A percentile compares a stretch with the other conserved stretches of the same genome.
phyloP scores from a whole-genome alignment of 2,113 vertebrate genomes.

The Dicentrarchus labrax region DNA sequence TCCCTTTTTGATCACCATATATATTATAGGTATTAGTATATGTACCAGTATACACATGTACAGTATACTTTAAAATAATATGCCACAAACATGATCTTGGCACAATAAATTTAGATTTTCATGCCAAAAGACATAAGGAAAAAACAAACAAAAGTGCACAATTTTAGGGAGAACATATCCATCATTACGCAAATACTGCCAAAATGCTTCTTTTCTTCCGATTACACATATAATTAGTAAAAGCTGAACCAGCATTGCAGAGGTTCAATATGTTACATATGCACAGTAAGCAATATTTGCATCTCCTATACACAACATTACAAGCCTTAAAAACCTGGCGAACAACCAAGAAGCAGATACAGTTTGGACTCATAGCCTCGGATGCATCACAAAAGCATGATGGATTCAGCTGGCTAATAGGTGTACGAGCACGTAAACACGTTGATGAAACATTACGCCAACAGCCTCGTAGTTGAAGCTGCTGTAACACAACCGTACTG shows the following conservation, averaged over 20 bases:
- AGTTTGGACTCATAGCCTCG: slow-evolving; percentile 54
- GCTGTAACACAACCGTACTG: slow-evolving; percentile 29
- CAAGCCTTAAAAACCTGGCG: slow-evolving; percentile 60
- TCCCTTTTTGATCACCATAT: slow-evolving; percentile 16
- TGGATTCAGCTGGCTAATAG: slow-evolving; percentile 47
- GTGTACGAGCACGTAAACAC: slow-evolving; percentile 64
- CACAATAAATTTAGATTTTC: slow-evolving; percentile 37
- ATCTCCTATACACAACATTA: slow-evolving; percentile 69
- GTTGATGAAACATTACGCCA: slow-evolving; percentile 27
- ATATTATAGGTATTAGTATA: slow-evolving; percentile 29
- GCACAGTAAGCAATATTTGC: slow-evolving; percentile 70
- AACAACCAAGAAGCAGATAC: slow-evolving; percentile 63
- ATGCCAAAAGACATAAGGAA: slow-evolving; percentile 18
- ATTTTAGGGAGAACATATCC: slow-evolving; percentile 40
- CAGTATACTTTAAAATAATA: slow-evolving; percentile 21
- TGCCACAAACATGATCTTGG: slow-evolving; percentile 41
- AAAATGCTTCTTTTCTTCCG: slow-evolving; percentile 51
- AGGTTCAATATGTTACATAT: slow-evolving; percentile 75
- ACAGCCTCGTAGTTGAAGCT: slow-evolving; percentile 35
- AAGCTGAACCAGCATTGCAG: slow-evolving; percentile 56
- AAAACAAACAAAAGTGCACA: slow-evolving; percentile 47
- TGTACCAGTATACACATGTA: slow-evolving; percentile 36
- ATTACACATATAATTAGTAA: slow-evolving; percentile 49
- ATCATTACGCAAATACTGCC: slow-evolving; percentile 77
- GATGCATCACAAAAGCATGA: slow-evolving; percentile 60